These are phyloP conservation scores for Omphaloscelis lunosa DNA, from an alignment of 2,888 invertebrate species.

Conservation along the genomic window DNA sequence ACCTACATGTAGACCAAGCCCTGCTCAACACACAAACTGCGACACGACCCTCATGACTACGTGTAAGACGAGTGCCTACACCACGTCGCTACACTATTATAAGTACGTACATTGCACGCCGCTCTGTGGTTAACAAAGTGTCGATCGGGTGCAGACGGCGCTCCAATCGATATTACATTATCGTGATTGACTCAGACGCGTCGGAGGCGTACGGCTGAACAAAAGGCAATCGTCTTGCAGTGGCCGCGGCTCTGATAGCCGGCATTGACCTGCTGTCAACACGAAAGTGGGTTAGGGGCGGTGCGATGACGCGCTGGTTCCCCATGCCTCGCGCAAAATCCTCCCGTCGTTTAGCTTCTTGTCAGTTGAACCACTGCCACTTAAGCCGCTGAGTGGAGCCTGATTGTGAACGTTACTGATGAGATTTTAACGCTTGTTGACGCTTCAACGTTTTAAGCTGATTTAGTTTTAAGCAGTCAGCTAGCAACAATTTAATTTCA, in stretches of 20 bases:
- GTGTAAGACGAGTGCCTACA: conserved; percentile 8
- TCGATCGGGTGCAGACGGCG: conserved; percentile 55
- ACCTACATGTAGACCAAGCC: neutral
- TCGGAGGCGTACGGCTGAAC: conserved; percentile 45
- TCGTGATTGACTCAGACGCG: conserved; percentile 60
- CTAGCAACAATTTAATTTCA: conserved; percentile 35
- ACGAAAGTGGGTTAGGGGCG: conserved; percentile 73
- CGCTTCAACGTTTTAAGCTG: conserved; percentile 41
- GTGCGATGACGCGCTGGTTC: conserved; percentile 45
- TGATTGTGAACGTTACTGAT: conserved; percentile 52
- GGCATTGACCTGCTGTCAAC: conserved; percentile 74
- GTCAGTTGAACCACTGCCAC: conserved; percentile 33
- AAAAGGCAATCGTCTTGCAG: conserved; percentile 65
- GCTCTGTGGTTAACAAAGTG: conserved; percentile 41
- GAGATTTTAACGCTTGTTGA: conserved; percentile 60
- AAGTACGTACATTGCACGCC: neutral
- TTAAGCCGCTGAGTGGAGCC: conserved; percentile 33
- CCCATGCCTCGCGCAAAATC: conserved; percentile 47
- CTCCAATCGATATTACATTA: conserved; percentile 69
- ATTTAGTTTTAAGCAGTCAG: conserved; percentile 45
- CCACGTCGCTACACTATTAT: conserved; percentile 1
- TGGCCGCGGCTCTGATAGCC: conserved; percentile 60
- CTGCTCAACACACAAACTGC: neutral
- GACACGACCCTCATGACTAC: neutral
- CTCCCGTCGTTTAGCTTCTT: conserved; percentile 56